Evolutionary conservation across 2,888 invertebrate genomes (phyloP), one percentile per base, ranked within the genome.

Genomic region (Nomada ferruginata): DNA sequence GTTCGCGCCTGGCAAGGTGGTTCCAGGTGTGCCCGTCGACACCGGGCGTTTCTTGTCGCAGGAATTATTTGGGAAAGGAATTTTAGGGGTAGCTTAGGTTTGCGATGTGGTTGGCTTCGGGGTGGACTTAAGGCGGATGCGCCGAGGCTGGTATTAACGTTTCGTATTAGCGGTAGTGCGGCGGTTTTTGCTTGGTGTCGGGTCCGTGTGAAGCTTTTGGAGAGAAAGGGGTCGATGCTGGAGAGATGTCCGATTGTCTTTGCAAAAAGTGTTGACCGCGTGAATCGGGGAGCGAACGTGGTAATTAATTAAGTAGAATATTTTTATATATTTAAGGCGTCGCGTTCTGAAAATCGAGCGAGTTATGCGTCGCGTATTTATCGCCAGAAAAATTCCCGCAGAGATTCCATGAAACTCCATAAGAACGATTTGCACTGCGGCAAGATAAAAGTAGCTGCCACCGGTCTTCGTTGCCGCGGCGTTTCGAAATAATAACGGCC

Each of bases 401-500:
- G 26, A 2, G 26, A 26, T 26, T 26, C 26, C 26, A 26, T 26
- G 26, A 26, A 26, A 26, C 26, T 26, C 11, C 11, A 44, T 44
- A 13, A 44, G 44, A 13, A 13, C 13, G 44, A 44, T 44, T 44
- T 7, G 15, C 53, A 15, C 53, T 3, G 53, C 7, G 2, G 23
- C 42, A 11, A 18, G 18, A 47, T 47, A 55, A 74, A 74, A 78
- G 26, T 63, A 20, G n/a, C n/a, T 13, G 13, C 15, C 42, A 53
- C 23, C 15, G 53, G 26, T 60, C 65, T 18, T 52, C 59, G 15
- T 20, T 36, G 36, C n/a, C 13, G n/a, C 13, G 36, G 10, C 52
- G 26, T 7, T 20, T n/a, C 36, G 42, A 15, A 36, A 60, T 11
- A 63, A 79, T 57, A 71, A 79, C 65, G 10, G 11, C 15, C 52